phyloP scores from a whole-genome alignment of 2,113 vertebrate species.

The Formicarius rufipectus region DNA sequence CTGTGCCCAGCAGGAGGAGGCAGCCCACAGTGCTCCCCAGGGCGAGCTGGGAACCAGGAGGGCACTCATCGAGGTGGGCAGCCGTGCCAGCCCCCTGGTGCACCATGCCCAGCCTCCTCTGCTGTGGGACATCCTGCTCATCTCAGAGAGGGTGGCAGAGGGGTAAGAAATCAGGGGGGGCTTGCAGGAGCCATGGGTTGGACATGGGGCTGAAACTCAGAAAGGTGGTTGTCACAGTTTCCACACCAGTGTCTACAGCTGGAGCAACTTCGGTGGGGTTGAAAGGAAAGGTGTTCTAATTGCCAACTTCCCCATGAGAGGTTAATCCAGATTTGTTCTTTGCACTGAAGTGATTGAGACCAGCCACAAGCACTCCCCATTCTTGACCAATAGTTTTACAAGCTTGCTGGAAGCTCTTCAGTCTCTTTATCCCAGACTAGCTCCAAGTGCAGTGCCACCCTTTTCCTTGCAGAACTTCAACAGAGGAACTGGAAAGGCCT shows the following conservation, averaged over 20 bases:
- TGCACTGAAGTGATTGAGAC: not conserved
- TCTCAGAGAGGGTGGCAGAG: not conserved
- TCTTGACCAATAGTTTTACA: not conserved
- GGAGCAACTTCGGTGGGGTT: not conserved
- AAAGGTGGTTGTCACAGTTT: not conserved
- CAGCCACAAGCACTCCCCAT: not conserved
- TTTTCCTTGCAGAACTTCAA: not conserved
- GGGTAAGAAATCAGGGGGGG: not conserved
- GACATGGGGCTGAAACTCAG: not conserved
- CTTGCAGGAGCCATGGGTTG: not conserved
- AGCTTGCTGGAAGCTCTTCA: not conserved
- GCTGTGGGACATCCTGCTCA: not conserved
- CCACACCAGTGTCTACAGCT: not conserved
- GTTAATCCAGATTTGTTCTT: not conserved
- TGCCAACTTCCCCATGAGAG: not conserved
- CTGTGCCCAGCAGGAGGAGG: not conserved
- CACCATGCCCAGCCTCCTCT: not conserved
- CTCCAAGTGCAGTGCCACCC: not conserved
- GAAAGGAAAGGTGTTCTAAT: not conserved
- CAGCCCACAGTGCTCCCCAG: rapidly evolving
- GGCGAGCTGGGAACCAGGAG: not conserved
- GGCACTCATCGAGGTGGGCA: not conserved
- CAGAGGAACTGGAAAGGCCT: not conserved
- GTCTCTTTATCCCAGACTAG: not conserved
- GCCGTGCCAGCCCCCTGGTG: not conserved